phyloP scores from a whole-genome alignment of 2,888 invertebrate species.

The Doris montereyensis region DNA sequence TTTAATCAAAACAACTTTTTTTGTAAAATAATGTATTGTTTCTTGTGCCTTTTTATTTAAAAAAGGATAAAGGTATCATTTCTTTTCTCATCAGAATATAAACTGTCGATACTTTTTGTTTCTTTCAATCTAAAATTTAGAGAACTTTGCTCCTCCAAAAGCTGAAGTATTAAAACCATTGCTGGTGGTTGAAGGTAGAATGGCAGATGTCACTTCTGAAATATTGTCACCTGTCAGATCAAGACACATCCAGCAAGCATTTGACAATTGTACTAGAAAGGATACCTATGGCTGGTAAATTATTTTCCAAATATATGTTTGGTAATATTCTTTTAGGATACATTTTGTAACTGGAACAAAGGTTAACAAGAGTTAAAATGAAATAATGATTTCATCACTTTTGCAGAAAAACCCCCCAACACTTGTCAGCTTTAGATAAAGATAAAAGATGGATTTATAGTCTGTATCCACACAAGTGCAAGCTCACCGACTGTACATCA shows the following conservation, averaged over 20 bases:
- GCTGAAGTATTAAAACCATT: slow-evolving; percentile 47
- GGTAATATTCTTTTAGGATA: no score
- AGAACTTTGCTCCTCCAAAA: slow-evolving; percentile 50
- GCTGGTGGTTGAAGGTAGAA: slow-evolving; percentile 48
- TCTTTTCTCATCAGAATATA: background rate
- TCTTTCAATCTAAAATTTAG: slow-evolving; percentile 44
- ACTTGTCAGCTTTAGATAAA: no score
- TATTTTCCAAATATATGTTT: no score
- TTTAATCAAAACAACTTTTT: no score
- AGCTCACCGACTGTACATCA: no score
- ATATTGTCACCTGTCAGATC: slow-evolving; percentile 55
- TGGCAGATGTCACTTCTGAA: slow-evolving; percentile 46
- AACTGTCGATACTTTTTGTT: background rate
- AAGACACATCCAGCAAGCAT: slow-evolving; percentile 53
- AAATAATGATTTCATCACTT: no score
- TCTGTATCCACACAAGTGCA: no score
- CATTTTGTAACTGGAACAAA: no score
- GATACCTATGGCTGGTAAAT: slow-evolving; percentile 51
- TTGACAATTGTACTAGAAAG: slow-evolving; percentile 49
- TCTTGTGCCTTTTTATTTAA: background rate
- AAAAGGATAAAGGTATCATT: background rate
- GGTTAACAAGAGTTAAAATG: no score
- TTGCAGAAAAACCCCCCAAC: no score
- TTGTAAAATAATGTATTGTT: background rate
- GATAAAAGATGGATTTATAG: no score